Conservation (phyloP, 35 echinoderm and acorn worm species). For the Ophioderma brevispina region DNA sequence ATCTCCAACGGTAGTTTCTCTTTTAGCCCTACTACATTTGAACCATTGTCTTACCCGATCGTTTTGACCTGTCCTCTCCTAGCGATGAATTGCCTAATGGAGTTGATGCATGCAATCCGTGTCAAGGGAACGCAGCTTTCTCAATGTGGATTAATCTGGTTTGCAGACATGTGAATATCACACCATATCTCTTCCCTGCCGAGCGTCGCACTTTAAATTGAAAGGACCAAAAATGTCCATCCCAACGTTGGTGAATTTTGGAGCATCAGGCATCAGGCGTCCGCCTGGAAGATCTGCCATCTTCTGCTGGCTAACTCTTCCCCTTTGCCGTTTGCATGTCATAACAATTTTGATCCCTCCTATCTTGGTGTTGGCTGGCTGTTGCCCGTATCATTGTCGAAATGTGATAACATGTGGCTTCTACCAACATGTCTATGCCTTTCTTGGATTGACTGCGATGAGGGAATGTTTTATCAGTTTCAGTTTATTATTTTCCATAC, state of each 20-base stretch:
- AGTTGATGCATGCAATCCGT: conserved; percentile 73
- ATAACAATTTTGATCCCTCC: too few species aligned
- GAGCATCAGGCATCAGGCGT: conserved; percentile 10
- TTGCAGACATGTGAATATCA: conserved; percentile 28
- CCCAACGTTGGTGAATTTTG: conserved; percentile 16
- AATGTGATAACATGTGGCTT: too few species aligned
- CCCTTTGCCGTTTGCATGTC: background rate
- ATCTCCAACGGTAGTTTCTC: too few species aligned
- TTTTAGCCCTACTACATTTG: conserved; percentile 55
- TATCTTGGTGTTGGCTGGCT: too few species aligned
- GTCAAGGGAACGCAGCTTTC: conserved; percentile 36
- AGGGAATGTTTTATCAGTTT: too few species aligned
- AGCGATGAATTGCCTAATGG: conserved; percentile 41
- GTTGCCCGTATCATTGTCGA: too few species aligned
- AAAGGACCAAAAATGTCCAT: conserved; percentile 38
- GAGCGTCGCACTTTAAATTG: background rate
- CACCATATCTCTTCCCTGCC: conserved; percentile 26
- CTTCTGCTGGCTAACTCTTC: conserved; percentile 7
- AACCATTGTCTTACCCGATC: conserved; percentile 54
- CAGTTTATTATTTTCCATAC: too few species aligned
- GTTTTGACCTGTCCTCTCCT: conserved; percentile 29
- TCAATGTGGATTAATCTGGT: conserved; percentile 33
- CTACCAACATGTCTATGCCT: too few species aligned
- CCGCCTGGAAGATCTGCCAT: conserved; percentile 42
- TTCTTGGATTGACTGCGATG: too few species aligned